phyloP scores from a whole-genome alignment of 2,797 vertebrate genomes.

The Hippocampus kuda region DNA sequence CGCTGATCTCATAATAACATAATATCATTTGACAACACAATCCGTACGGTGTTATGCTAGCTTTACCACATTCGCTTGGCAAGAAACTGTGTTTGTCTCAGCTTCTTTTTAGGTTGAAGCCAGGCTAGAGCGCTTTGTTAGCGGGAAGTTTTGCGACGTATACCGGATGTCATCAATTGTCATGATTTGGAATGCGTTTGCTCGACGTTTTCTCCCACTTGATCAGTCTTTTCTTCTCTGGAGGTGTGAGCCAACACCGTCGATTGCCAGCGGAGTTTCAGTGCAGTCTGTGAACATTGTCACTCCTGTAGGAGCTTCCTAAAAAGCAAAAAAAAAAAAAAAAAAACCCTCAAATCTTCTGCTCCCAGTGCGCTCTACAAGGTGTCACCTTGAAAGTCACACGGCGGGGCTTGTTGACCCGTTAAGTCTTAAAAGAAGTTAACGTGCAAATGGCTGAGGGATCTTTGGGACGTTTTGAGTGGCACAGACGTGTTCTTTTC shows the following conservation, averaged over 20 bases:
- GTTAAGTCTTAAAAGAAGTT: not conserved
- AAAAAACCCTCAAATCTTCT: not conserved
- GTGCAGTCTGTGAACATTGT: not conserved
- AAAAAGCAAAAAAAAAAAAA: not conserved
- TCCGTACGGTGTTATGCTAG: not conserved
- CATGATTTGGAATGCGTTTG: no score
- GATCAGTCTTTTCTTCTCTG: no score
- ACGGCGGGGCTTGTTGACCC: not conserved
- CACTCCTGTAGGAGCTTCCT: not conserved
- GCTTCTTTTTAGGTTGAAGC: not conserved
- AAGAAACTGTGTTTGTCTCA: no score
- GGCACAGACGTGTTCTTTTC: not conserved
- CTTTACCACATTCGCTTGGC: not conserved
- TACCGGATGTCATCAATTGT: no score
- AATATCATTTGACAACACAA: not conserved
- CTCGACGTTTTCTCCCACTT: no score
- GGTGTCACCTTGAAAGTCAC: conserved; percentile 15
- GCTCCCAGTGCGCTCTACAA: not conserved
- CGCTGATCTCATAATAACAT: not conserved
- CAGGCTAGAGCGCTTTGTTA: not conserved
- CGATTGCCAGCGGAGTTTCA: not conserved
- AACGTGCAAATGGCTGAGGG: conserved; percentile 5
- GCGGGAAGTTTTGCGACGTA: no score
- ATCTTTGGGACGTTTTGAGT: conserved; percentile 6
- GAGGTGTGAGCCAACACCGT: not conserved